Base-by-base conservation (phyloP, 2,113 vertebrate species). In the Passer domesticus region DNA sequence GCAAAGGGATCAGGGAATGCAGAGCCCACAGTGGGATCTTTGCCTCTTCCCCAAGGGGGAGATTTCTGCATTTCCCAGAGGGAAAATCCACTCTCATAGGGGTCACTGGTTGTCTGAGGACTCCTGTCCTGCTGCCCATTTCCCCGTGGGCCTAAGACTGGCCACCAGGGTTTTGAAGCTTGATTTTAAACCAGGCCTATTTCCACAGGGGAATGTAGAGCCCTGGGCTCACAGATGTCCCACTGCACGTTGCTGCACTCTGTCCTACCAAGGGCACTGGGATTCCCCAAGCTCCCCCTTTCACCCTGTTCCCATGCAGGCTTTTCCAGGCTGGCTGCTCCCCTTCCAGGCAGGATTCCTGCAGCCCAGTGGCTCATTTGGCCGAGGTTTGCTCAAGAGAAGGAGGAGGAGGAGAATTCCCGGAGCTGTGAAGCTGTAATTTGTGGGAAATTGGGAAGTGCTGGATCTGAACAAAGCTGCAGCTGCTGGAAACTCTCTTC, bases 371-470 rank as follows among this genome's bases (percentile, higher is more conserved):
- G 31, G 28, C 44, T 68, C 60, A 12, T 78, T 87, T 53, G 77
- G 46, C 73, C 0, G 0, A n/a, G 18, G 62, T 47, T 66, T 70
- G 8, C 35, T 73, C 47, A 24, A n/a, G 20, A 39, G 39, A 21
- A 53, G 28, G 33, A 58, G 52, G 37, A 56, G 25, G 22, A 44
- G 13, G 21, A 90, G n/a, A 35, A 37, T 55, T 81, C 2, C 2
- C 58, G 50, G 66, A 84, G 47, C 25, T 79, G n/a, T 78, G 81
- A 62, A 84, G 20, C 2, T 22, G 47, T 44, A 7, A 15, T 50
- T 69, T 66, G 24, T 44, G 56, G n/a, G 41, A 44, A 66, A 41
- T 1, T 7, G 52, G 13, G 39, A 46, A 63, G 39, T 46, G 66
- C 33, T 47, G 43, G 47, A 62, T 74, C n/a, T 3, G 6, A 87